These are phyloP conservation scores for Protophormia terraenovae DNA, from an alignment of 2,888 invertebrate species.

Conservation along the genomic window DNA sequence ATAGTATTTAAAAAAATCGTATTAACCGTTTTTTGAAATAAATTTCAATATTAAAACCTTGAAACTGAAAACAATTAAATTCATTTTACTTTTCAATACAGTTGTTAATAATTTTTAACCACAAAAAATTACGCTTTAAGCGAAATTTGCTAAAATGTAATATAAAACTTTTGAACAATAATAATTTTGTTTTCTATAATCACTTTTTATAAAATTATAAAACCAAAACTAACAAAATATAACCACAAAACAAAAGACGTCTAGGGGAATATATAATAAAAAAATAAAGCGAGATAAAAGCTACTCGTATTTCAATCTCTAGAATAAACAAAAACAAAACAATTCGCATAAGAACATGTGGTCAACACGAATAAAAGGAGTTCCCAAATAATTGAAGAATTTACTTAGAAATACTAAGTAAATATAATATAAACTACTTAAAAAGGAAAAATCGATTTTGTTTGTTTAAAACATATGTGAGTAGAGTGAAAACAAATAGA, in stretches of 20 bases:
- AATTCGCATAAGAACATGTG: background rate
- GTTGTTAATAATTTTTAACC: no score
- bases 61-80: no score
- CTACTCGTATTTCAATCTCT: background rate
- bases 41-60: no score
- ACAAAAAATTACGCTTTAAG: background rate
- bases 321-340: background rate
- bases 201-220: background rate
- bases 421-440: background rate
- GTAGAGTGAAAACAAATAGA: background rate
- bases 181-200: background rate
- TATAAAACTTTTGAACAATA: background rate
- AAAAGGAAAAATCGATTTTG: slow-evolving; percentile 36
- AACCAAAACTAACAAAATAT: background rate
- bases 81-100: no score
- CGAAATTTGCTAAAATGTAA: background rate
- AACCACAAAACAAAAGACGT: background rate
- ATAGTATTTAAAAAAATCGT: no score
- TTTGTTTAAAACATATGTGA: slow-evolving; percentile 19
- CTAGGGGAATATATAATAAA: background rate
- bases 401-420: no score
- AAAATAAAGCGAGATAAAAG: background rate
- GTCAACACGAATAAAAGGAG: background rate
- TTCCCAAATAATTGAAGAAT: background rate
- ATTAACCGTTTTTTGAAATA: no score